These are phyloP conservation scores for Furnarius figulus DNA, from an alignment of 2,113 vertebrate species.

Conservation along the genomic window DNA sequence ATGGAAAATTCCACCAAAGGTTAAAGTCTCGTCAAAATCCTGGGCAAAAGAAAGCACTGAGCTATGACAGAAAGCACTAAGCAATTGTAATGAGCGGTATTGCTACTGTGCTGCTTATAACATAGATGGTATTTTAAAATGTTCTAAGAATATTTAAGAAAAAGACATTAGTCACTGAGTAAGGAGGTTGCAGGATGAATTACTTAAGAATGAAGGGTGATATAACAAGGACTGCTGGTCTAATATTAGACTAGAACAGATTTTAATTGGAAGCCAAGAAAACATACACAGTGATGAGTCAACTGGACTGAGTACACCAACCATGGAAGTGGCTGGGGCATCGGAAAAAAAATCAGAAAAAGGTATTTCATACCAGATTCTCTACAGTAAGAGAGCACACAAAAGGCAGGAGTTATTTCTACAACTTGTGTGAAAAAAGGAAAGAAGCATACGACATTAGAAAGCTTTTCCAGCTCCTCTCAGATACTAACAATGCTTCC, in stretches of 20 bases:
- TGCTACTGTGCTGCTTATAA: conserved; percentile 40
- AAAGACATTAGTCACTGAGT: conserved; percentile 60
- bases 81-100: conserved; percentile 14
- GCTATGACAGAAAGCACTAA: conserved; percentile 19
- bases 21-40: neutral
- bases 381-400: neutral
- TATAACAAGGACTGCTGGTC: conserved; percentile 32
- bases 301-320: conserved; percentile 40
- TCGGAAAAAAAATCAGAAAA: neutral
- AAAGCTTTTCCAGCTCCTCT: neutral
- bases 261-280: conserved; percentile 58
- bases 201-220: conserved; percentile 59
- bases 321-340: conserved; percentile 34
- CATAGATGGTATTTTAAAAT: conserved; percentile 58
- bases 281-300: conserved; percentile 57
- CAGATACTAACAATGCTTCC: neutral
- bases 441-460: fast-evolving
- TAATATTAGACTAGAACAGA: conserved; percentile 56
- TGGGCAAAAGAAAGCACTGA: conserved; percentile 19
- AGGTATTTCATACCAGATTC: neutral
- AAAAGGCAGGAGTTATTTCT: neutral
- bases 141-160: conserved; percentile 62
- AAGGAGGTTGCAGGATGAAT: conserved; percentile 45
- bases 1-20: conserved; percentile 32
- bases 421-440: neutral